phyloP scores from a whole-genome alignment of 2,888 invertebrate species.

The Fragum sueziense region DNA sequence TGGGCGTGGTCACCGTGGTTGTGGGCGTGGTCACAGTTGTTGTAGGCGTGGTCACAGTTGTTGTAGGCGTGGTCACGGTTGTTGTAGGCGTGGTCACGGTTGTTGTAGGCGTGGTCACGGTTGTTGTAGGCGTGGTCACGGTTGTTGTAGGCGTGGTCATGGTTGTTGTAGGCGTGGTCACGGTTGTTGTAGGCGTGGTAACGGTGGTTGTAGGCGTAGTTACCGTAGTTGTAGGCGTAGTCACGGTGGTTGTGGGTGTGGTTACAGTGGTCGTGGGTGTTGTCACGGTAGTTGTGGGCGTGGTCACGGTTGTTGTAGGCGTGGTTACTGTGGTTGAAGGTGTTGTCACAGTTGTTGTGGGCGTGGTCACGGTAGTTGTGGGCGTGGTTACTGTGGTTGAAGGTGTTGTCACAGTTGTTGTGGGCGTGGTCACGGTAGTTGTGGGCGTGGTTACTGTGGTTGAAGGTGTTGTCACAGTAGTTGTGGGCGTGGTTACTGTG shows the following conservation, averaged over 20 bases:
- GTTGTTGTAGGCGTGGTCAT: not conserved
- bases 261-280: not conserved
- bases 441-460: not conserved
- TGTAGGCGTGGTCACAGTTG: not conserved
- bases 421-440: not conserved
- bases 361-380: not conserved
- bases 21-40: not conserved
- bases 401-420: not conserved
- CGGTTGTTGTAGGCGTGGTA: not conserved
- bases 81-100: not conserved
- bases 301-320: not conserved
- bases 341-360: not conserved
- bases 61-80: not conserved
- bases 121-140: not conserved
- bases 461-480: not conserved
- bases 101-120: not conserved
- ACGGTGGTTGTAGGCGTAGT: not conserved
- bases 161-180: not conserved
- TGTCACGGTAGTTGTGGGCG: not conserved
- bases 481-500: not conserved
- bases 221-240: not conserved
- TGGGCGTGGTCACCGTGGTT: not conserved
- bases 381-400: not conserved
- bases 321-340: not conserved
- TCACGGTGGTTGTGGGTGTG: not conserved